Evolutionary conservation across 2,113 vertebrate genomes (phyloP), one percentile per base, ranked within the genome.

Genomic region (Thryonomys swinderianus): DNA sequence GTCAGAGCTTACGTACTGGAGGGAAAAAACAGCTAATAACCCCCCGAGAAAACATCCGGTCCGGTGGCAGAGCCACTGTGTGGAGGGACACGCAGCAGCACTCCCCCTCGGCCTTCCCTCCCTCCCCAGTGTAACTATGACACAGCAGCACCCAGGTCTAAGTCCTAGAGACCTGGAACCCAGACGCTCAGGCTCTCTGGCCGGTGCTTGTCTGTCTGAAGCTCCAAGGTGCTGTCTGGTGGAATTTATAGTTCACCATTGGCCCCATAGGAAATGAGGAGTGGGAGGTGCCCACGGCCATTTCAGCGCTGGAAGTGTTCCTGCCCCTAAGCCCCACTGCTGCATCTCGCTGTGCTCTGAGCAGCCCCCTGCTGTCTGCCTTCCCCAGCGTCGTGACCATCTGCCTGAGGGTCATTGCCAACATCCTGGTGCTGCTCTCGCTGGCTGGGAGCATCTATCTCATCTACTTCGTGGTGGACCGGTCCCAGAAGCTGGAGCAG

Each of bases 401-500:
- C 98, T 99, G 99, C 91, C 98, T 99, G 88, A 97, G 99, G 71
- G 99, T 99, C 91, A 97, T 99, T 25, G 99, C 99, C 93, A 99
- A 99, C 95, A 99, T 99, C 89, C 98, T 99, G 42, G 99, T 99
- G 66, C 99, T 99, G 9, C 98, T 99, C 11, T 99, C 99, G 0
- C 98, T 99, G n/a, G 99, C 99, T 0, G 99, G 99, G 12, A 99
- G 99, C 97, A 99, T 99, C 97, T 99, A 99, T 96, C 99, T 99
- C 98, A 99, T 99, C 97, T 99, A 99, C 96, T 99, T 99, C 87
- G 99, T 99, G 0, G 99, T 99, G 95, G 99, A 99, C 79, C 99
- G 99, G 90, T 99, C 99, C 64, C 99, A 99, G 98, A 99, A 97
- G 97, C 97, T 99, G 51, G 99, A 99, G 95, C 99, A 98, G 86